phyloP scores from a whole-genome alignment of 2,888 invertebrate genomes.

The Habroteleia sp. region DNA sequence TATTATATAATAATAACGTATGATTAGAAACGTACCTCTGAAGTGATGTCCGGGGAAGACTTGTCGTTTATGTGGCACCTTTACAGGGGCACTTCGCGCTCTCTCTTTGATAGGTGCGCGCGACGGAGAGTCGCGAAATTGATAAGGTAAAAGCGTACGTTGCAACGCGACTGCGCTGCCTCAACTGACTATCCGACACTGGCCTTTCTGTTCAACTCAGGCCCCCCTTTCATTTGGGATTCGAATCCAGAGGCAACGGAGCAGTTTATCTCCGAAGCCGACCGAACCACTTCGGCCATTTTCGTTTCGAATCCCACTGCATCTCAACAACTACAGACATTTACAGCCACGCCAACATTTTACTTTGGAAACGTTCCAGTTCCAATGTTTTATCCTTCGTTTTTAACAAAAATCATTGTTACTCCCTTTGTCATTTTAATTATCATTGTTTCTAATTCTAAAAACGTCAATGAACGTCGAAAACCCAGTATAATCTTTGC shows the following conservation, averaged over 20 bases:
- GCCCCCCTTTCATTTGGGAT: conserved; percentile 51
- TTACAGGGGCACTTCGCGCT: conserved; percentile 57
- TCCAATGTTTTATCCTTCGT: conserved; percentile 28
- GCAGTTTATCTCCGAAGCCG: conserved; percentile 53
- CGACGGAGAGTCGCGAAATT: conserved; percentile 66
- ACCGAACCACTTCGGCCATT: conserved; percentile 58
- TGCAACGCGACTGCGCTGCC: conserved; percentile 71
- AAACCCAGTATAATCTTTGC: no score
- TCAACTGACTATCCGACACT: conserved; percentile 58
- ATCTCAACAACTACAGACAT: conserved; percentile 50
- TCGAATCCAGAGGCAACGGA: conserved; percentile 52
- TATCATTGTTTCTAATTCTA: conserved; percentile 11
- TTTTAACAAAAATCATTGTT: conserved; percentile 24
- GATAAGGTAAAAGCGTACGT: conserved; percentile 67
- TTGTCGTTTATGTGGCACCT: conserved; percentile 55
- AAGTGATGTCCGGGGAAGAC: conserved; percentile 57
- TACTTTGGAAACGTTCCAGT: conserved; percentile 54
- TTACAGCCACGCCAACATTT: conserved; percentile 50
- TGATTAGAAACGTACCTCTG: conserved; percentile 45
- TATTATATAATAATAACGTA: not conserved
- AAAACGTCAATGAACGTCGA: not conserved
- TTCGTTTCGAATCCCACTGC: conserved; percentile 43
- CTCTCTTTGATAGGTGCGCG: conserved; percentile 61
- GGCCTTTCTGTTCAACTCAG: conserved; percentile 44
- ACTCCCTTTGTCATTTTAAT: conserved; percentile 12